A percentile compares a stretch with the other conserved stretches of the same genome.
These are phyloP conservation scores for Clarias fuscus DNA, from an alignment of 2,797 vertebrate species.

Conservation along the genomic window DNA sequence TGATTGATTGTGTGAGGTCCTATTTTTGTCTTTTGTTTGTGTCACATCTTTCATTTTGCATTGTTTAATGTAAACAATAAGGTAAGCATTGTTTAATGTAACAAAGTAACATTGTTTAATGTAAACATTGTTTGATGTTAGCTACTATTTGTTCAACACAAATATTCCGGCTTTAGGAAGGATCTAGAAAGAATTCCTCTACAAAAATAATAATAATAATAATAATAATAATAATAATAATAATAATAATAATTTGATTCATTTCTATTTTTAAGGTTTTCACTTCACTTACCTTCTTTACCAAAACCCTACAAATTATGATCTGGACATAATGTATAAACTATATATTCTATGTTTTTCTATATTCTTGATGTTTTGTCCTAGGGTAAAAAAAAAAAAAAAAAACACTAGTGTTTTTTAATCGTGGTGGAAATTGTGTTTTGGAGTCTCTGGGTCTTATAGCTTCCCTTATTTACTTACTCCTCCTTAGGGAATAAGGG, in stretches of 20 bases:
- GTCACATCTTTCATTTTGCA: not conserved
- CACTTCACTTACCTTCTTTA: not conserved
- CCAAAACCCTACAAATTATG: not conserved
- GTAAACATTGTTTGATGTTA: not conserved
- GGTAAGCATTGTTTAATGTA: too few species aligned
- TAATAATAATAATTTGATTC: not conserved
- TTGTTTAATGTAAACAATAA: not conserved
- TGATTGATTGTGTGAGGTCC: not conserved
- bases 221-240: too few species aligned
- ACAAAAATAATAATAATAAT: too few species aligned
- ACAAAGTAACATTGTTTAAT: not conserved
- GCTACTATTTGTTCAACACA: not conserved
- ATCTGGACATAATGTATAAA: not conserved
- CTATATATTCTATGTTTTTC: not conserved
- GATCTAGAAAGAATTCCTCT: too few species aligned
- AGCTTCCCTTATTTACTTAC: conserved; percentile 14
- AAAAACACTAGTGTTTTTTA: not conserved
- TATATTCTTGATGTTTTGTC: not conserved
- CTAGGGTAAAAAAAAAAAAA: not conserved
- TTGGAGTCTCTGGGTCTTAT: conserved; percentile 3
- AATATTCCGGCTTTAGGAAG: not conserved
- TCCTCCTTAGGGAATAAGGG: conserved; percentile 8
- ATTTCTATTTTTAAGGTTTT: not conserved
- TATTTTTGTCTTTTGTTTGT: not conserved
- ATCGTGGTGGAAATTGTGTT: not conserved